Base-by-base conservation (phyloP, 2,888 invertebrate species). In the Tenthredo mesomela region DNA sequence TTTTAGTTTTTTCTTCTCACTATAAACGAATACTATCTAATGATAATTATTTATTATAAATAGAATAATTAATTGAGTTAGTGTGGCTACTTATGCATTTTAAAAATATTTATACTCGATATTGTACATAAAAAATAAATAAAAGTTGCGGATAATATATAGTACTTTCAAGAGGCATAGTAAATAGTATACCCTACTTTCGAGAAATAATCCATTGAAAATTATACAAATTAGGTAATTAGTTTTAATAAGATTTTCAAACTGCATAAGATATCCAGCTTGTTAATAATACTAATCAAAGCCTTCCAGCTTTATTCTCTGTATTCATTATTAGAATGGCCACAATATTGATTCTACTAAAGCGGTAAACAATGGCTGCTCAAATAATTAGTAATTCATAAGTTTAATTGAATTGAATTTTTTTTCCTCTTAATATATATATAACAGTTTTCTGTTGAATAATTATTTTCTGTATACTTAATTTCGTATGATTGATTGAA, bases 321-420 rank as follows among this genome's bases (percentile, higher is more conserved):
- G 61, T 61, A 58, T 43, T 82, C 65, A 50, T 67, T 70, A 47
- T 82, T 82, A 65, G 25, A 82, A 82, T 82, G 82, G 82, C 82
- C 82, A 82, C 82, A 82, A 82, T 67, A 82, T 65, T 82, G 82
- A 82, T 82, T 65, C 82, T 82, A 82, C 70, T 70, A 70, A 82
- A 70, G 65, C 67, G 47, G 65, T 65, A 82, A 82, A 82, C 21
- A 82, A 82, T 82, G 82, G 82, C 67, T 82, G 43, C 70, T 67
- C n/a, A 33, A 82, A 82, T 15, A 33, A 82, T 82, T 80, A 67
- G 43, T 65, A 25, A 25, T 80, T 61, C 10, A 80, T 61, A 78
- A n/a, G 29, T 21, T 58, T n/a, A 37, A 37, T 58, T 78, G 40
- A 21, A 37, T 29, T 29, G 29, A n/a, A n/a, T 2, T 33, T 37